These are phyloP conservation scores for Hirudinaria manillensis DNA, from an alignment of 2,888 invertebrate genomes.

Conservation along the genomic window DNA sequence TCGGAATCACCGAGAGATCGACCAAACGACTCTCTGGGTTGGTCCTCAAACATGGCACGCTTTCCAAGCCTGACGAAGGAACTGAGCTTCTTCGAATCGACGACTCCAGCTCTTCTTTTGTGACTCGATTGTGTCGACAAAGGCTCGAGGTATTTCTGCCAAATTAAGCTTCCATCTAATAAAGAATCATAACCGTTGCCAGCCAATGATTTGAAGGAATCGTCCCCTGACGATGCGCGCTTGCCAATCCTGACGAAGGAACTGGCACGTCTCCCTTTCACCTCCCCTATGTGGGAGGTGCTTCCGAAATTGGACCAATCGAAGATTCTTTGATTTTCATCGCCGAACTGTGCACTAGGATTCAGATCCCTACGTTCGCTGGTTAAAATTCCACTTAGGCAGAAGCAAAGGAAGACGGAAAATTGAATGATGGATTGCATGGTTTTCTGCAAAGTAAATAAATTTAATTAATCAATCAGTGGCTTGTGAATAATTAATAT, in stretches of 20 bases:
- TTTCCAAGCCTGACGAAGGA: not conserved
- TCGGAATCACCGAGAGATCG: too few species aligned
- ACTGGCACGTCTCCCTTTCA: constrained; percentile 12
- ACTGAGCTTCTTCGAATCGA: not conserved
- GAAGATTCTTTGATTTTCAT: not conserved
- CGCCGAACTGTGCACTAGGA: not conserved
- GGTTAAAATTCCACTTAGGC: not conserved
- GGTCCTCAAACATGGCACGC: not conserved
- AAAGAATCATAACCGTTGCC: not conserved
- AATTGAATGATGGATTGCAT: too few species aligned
- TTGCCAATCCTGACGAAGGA: constrained; percentile 15
- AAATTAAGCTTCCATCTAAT: not conserved
- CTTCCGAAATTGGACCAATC: constrained; percentile 5
- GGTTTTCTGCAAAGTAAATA: too few species aligned
- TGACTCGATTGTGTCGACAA: not conserved
- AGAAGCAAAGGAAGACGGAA: not conserved
- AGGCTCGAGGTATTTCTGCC: not conserved
- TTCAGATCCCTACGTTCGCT: not conserved
- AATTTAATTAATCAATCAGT: too few species aligned
- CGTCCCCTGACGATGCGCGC: not conserved
- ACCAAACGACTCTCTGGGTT: too few species aligned
- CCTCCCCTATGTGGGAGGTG: not conserved
- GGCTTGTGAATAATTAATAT: too few species aligned
- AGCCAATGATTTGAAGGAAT: not conserved
- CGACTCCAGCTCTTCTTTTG: not conserved